phyloP scores from a whole-genome alignment of 2,113 vertebrate species.

The Boleophthalmus pectinirostris region DNA sequence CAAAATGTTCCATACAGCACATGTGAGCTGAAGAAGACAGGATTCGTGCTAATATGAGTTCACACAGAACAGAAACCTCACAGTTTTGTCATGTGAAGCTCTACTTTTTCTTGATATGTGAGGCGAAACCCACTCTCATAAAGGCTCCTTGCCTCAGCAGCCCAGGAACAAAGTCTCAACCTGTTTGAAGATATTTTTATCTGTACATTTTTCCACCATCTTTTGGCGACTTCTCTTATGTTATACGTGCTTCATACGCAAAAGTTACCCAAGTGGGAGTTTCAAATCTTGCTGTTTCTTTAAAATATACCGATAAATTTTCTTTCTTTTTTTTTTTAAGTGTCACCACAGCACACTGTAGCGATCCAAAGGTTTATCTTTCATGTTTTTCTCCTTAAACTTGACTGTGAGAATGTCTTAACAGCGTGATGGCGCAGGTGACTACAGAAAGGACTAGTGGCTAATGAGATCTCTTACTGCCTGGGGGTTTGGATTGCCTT shows the following conservation, averaged over 20 bases:
- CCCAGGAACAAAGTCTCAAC: constrained; percentile 45
- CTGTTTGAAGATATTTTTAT: constrained; percentile 73
- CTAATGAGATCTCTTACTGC: constrained; percentile 75
- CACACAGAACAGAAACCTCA: not conserved
- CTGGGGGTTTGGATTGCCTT: constrained; percentile 46
- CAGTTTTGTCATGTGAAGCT: constrained; percentile 1
- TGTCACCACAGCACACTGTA: constrained; percentile 33
- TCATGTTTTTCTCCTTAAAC: constrained; percentile 57
- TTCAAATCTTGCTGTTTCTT: constrained; percentile 72
- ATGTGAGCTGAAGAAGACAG: not conserved
- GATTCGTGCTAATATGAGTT: not conserved
- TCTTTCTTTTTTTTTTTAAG: constrained; percentile 55
- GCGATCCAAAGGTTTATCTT: constrained; percentile 37
- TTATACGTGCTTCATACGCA: constrained; percentile 65
- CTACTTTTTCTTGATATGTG: not conserved
- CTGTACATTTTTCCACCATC: constrained; percentile 35
- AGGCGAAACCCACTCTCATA: constrained; percentile 14
- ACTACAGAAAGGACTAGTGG: constrained; percentile 58
- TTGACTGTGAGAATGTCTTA: constrained; percentile 48
- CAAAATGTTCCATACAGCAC: no score
- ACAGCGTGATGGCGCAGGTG: constrained; percentile 52
- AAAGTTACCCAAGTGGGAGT: constrained; percentile 67
- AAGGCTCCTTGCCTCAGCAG: constrained; percentile 21
- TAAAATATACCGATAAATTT: constrained; percentile 60
- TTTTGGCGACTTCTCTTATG: constrained; percentile 47